Evolutionary conservation across 2,113 vertebrate genomes (phyloP).

Genomic region (Helogale parvula): DNA sequence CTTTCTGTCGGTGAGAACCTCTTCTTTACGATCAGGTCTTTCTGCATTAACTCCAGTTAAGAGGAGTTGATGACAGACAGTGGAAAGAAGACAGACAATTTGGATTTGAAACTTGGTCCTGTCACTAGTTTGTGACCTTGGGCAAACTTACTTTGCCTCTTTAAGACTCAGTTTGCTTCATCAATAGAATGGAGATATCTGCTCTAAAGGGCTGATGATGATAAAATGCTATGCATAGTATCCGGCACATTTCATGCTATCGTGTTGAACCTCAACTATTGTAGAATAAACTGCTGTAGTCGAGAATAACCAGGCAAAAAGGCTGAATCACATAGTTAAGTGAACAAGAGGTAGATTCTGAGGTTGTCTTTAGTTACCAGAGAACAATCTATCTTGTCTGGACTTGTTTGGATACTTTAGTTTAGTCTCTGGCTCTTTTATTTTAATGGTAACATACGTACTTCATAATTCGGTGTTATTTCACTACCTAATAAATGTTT

Average conservation of each 20-base stretch:
- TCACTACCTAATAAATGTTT: conserved; percentile 16
- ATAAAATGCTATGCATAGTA: not conserved
- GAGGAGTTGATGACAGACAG: not conserved
- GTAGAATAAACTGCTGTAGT: conserved; percentile 34
- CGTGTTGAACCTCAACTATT: conserved; percentile 10
- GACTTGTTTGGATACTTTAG: not conserved
- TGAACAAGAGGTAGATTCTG: not conserved
- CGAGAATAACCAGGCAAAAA: not conserved
- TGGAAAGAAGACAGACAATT: not conserved
- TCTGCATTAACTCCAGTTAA: not conserved
- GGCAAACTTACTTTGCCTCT: conserved; percentile 3
- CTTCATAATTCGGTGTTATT: conserved; percentile 33
- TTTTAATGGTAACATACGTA: not conserved
- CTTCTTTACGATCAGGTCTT: not conserved
- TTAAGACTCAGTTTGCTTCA: not conserved
- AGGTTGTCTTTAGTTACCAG: not conserved
- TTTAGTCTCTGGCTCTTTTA: not conserved
- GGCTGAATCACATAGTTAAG: not conserved
- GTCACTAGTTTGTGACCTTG: not conserved
- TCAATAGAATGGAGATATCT: not conserved
- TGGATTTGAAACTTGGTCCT: not conserved
- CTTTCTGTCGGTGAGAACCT: not conserved
- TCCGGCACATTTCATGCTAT: not conserved
- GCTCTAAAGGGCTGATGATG: not conserved
- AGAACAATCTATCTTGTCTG: not conserved